Conservation (phyloP, 2,888 invertebrate species). For the Belgica antarctica region DNA sequence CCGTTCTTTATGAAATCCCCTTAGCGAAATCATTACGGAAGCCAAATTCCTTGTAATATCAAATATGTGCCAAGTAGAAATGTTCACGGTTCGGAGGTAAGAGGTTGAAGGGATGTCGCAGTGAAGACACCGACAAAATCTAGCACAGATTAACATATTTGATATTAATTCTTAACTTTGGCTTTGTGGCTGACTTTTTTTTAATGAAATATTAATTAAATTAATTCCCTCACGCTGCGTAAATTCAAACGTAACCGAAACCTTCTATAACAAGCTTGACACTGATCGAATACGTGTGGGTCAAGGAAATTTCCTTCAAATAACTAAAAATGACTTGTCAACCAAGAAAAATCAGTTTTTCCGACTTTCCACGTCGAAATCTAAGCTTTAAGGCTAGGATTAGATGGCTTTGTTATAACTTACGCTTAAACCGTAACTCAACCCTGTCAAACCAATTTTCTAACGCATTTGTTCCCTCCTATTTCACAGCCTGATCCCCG, state of each 20-base stretch:
- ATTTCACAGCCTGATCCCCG: constrained; percentile 69
- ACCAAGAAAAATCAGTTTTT: too few species aligned
- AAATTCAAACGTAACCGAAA: too few species aligned
- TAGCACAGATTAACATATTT: constrained; percentile 32
- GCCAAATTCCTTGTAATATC: constrained; percentile 43
- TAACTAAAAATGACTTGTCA: too few species aligned
- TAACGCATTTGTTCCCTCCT: constrained; percentile 42
- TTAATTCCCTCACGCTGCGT: too few species aligned
- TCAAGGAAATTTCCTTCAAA: too few species aligned
- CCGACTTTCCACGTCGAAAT: too few species aligned
- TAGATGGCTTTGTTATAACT: too few species aligned
- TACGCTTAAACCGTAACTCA: too few species aligned
- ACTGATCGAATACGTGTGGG: too few species aligned
- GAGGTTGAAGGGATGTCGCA: neutral
- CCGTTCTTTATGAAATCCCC: constrained; percentile 5
- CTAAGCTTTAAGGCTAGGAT: too few species aligned
- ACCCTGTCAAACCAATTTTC: neutral
- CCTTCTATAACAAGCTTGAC: too few species aligned
- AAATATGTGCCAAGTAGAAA: constrained; percentile 38
- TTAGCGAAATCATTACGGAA: constrained; percentile 26
- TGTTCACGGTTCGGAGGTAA: constrained; percentile 23
- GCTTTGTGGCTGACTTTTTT: neutral
- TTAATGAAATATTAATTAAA: neutral
- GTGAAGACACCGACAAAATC: neutral
- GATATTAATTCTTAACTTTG: constrained; percentile 35